Percentiles rank a stretch among this genome's conserved stretches.
phyloP scores from a whole-genome alignment of 1,140 invertebrate species.

The Telenomus remus region DNA sequence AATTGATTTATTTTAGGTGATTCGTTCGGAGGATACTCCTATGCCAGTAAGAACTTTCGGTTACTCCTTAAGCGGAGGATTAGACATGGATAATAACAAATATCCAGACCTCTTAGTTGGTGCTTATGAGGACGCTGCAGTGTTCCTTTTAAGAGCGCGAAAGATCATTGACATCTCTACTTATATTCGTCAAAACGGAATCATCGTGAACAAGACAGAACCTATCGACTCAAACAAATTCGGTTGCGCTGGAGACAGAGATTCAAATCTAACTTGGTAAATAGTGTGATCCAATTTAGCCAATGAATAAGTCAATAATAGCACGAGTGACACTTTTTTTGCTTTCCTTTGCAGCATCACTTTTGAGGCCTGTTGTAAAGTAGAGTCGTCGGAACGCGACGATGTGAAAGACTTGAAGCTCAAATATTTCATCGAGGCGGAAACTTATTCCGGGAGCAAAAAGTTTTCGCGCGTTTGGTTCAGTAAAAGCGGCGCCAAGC shows the following conservation, averaged over 20 bases:
- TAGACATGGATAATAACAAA: conserved; percentile 93
- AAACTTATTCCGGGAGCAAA: conserved; percentile 84
- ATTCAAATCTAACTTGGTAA: conserved; percentile 82
- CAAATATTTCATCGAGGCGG: conserved; percentile 88
- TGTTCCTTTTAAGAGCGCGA: conserved; percentile 84
- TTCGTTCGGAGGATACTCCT: conserved; percentile 76
- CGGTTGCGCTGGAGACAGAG: conserved; percentile 81
- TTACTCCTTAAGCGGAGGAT: conserved; percentile 90
- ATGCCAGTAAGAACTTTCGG: conserved; percentile 85
- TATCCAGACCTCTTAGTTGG: conserved; percentile 95
- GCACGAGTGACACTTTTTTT: not conserved
- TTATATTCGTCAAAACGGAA: conserved; percentile 71
- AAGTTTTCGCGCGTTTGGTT: conserved; percentile 91
- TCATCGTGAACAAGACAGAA: conserved; percentile 77
- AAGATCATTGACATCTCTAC: conserved; percentile 90
- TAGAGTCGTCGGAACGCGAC: conserved; percentile 80
- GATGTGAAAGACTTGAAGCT: conserved; percentile 77
- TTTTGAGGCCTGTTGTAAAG: conserved; percentile 90
- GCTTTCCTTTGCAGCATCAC: conserved; percentile 80
- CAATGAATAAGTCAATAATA: not conserved
- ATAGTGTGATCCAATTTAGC: conserved; percentile 66
- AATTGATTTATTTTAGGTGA: conserved; percentile 71
- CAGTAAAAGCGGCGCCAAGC: conserved; percentile 70
- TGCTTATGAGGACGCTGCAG: conserved; percentile 87
- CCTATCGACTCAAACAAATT: conserved; percentile 87